phyloP scores from a whole-genome alignment of 2,113 vertebrate genomes.

The Zapornia atra region DNA sequence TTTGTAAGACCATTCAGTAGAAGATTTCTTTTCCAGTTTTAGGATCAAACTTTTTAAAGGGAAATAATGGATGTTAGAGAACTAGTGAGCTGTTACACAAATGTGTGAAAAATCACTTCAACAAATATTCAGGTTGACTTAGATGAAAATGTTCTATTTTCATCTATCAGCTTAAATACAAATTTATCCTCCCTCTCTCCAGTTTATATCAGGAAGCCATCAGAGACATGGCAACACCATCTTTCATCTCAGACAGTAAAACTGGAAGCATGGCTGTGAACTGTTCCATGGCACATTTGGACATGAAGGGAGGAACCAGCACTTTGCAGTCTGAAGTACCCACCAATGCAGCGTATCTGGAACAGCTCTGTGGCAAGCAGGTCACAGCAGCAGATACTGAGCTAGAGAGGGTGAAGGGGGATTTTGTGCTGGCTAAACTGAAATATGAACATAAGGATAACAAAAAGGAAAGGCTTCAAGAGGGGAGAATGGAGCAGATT shows the following conservation, averaged over 20 bases:
- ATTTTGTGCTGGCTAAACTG: conserved; percentile 57
- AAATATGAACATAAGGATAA: conserved; percentile 58
- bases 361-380: neutral
- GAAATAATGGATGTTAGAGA: neutral
- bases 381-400: neutral
- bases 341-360: neutral
- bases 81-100: neutral
- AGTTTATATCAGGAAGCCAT: neutral
- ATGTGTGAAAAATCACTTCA: neutral
- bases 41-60: neutral
- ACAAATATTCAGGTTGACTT: neutral
- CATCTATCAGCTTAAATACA: neutral
- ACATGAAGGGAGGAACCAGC: neutral
- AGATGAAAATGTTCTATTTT: neutral
- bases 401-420: conserved; percentile 60
- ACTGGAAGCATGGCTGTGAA: neutral
- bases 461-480: conserved; percentile 53
- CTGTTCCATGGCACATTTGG: neutral
- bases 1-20: neutral
- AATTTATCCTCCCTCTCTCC: neutral
- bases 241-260: neutral
- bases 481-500: conserved; percentile 57
- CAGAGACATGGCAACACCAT: neutral
- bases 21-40: neutral
- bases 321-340: neutral